Percentiles rank a stretch among this genome's conserved stretches.
Evolutionary conservation across 2,113 vertebrate species (phyloP).

Genomic region (Chaetodon auriga): DNA sequence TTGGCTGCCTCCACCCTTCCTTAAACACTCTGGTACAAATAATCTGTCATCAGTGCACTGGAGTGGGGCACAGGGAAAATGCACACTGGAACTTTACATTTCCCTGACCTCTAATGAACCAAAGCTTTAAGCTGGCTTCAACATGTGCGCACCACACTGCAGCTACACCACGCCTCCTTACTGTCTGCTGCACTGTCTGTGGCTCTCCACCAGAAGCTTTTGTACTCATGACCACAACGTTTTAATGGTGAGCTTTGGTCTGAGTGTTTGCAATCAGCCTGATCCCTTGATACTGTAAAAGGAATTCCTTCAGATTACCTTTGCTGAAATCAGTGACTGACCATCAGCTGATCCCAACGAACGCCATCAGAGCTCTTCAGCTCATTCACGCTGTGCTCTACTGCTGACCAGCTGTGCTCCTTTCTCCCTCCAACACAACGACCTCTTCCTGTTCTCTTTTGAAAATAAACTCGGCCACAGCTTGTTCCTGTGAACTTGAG

Average conservation of each 20-base stretch:
- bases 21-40: neutral
- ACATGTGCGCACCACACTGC: neutral
- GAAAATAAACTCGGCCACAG: neutral
- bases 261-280: neutral
- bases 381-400: neutral
- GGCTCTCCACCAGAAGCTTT: neutral
- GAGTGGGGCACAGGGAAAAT: neutral
- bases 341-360: neutral
- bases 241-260: neutral
- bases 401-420: neutral
- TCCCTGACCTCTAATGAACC: too few relatives aligned
- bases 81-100: neutral
- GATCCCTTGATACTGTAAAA: neutral
- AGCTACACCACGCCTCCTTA: neutral
- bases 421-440: neutral
- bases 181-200: neutral
- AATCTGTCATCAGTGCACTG: neutral
- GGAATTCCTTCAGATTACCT: neutral
- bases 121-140: neutral
- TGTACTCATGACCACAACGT: neutral
- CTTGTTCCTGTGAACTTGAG: neutral
- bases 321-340: neutral
- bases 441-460: constrained; percentile 19
- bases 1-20: constrained; percentile 1
- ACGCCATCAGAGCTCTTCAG: neutral